phyloP scores from a whole-genome alignment of 64 coral and sea anemone species.

The Astreopora myriophthalma region DNA sequence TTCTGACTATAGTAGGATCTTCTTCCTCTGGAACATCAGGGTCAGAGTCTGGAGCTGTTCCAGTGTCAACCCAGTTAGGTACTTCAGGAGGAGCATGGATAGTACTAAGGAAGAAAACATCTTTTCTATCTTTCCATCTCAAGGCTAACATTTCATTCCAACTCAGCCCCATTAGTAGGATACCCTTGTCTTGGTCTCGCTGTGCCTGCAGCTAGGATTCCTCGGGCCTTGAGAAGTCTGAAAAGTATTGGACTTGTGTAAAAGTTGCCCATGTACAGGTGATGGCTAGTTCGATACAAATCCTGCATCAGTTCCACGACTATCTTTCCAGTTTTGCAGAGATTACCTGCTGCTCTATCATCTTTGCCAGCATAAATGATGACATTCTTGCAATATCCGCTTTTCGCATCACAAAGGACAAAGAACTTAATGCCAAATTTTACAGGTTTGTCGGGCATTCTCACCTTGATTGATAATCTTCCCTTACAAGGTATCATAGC shows the following conservation, averaged over 20 bases:
- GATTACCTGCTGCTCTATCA: background rate
- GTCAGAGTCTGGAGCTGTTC: no score
- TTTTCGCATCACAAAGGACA: constrained; percentile 59
- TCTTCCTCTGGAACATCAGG: background rate
- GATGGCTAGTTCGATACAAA: constrained; percentile 38
- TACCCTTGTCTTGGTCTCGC: background rate
- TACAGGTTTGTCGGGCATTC: constrained; percentile 43
- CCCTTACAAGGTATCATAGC: constrained; percentile 53
- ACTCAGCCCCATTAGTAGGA: background rate
- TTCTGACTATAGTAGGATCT: no score
- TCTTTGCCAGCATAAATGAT: constrained; percentile 8
- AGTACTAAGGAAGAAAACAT: constrained; percentile 34
- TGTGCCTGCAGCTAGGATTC: background rate
- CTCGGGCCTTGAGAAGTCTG: background rate
- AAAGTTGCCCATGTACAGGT: constrained; percentile 51
- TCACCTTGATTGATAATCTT: constrained; percentile 30
- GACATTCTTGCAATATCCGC: constrained; percentile 23
- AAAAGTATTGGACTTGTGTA: constrained; percentile 27
- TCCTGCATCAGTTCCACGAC: constrained; percentile 36
- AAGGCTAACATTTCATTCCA: constrained; percentile 10
- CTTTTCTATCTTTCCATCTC: constrained; percentile 61
- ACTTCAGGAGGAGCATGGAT: constrained; percentile 59
- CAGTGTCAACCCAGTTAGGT: background rate
- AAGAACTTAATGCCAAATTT: constrained; percentile 53
- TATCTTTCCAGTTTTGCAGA: background rate